A percentile compares a stretch with the other conserved stretches of the same genome.
These are phyloP conservation scores for Siniperca knerii DNA, from an alignment of 2,113 vertebrate species.

Conservation along the genomic window DNA sequence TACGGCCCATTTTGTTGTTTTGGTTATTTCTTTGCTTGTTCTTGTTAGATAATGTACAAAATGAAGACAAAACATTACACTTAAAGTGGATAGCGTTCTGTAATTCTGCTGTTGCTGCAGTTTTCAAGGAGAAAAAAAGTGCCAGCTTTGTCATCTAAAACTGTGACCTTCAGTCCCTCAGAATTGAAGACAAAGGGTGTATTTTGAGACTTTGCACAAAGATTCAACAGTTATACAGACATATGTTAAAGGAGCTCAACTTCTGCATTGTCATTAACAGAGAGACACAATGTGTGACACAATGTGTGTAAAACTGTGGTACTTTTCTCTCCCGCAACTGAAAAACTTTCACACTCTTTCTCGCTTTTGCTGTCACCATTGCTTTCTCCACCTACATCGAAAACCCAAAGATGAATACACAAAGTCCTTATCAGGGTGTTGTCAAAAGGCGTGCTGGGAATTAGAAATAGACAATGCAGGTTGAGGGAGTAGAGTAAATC, in stretches of 20 bases:
- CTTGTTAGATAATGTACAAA: not conserved
- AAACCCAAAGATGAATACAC: constrained; percentile 9
- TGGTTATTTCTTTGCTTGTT: not conserved
- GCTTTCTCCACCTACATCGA: constrained; percentile 19
- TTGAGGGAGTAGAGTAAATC: not conserved
- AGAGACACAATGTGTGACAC: not conserved
- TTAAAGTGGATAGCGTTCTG: not conserved
- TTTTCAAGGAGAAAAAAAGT: not conserved
- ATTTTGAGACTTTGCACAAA: not conserved
- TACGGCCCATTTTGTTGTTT: not conserved
- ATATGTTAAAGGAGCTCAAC: not conserved
- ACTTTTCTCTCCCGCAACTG: constrained; percentile 20
- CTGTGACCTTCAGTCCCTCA: not conserved
- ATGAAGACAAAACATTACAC: not conserved
- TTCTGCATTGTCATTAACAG: not conserved
- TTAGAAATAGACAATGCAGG: not conserved
- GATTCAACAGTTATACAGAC: not conserved
- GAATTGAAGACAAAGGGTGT: not conserved
- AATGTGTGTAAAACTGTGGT: not conserved
- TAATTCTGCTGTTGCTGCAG: not conserved
- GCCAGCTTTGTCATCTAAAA: not conserved
- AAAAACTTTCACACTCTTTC: constrained; percentile 17
- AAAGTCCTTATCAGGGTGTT: not conserved
- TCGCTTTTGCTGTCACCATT: not conserved
- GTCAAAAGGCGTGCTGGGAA: constrained; percentile 1